Evolutionary conservation across 1,140 invertebrate genomes (phyloP).

Genomic region (Drosophila novamexicana): DNA sequence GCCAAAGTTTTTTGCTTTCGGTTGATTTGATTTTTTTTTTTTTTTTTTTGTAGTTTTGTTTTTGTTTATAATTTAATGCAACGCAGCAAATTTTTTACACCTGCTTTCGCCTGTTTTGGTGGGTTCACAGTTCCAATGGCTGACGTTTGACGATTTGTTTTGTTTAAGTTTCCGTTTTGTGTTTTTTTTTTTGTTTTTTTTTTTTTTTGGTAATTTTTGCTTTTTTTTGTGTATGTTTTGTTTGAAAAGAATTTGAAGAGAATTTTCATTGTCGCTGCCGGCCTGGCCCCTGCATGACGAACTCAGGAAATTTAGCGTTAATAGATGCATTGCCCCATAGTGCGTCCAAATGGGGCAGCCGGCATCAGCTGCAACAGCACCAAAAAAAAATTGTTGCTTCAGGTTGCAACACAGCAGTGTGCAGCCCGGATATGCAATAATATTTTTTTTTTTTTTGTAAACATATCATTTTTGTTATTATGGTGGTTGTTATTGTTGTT

Average conservation of each 20-base stretch:
- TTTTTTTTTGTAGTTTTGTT: conserved; percentile 3
- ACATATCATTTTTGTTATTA: neutral
- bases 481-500: neutral
- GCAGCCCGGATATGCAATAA: neutral
- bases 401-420: neutral
- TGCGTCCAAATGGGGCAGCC: neutral
- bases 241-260: conserved; percentile 2
- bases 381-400: neutral
- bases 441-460: conserved; percentile 2
- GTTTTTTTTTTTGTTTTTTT: conserved; percentile 1
- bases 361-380: conserved; percentile 16
- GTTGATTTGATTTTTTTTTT: conserved; percentile 4
- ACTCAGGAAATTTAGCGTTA: conserved; percentile 18
- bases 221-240: neutral
- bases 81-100: conserved; percentile 34
- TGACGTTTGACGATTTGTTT: conserved; percentile 26
- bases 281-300: conserved; percentile 22
- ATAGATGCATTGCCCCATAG: conserved; percentile 4
- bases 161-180: conserved; percentile 1
- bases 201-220: conserved; percentile 9
- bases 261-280: conserved; percentile 15
- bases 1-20: conserved; percentile 30
- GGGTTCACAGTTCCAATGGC: conserved; percentile 40
- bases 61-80: conserved; percentile 32
- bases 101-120: conserved; percentile 34